Evolutionary conservation across 2,797 vertebrate genomes (phyloP).

Genomic region (Xiphorhynchus erythropygius): DNA sequence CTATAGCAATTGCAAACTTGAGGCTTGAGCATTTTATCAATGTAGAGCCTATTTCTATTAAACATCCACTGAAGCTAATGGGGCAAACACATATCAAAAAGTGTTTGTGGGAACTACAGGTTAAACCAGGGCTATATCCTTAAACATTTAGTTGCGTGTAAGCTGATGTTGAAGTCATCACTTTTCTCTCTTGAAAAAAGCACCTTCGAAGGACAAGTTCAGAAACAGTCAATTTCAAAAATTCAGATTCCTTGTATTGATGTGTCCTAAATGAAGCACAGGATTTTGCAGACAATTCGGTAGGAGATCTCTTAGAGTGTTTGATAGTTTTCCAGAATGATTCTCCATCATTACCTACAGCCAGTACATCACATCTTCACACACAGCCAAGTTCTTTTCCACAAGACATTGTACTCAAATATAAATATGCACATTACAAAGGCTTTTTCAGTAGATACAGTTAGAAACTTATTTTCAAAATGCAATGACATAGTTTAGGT

Average conservation of each 20-base stretch:
- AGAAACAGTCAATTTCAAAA: neutral
- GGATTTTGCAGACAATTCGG: neutral
- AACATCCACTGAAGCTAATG: neutral
- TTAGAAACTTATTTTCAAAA: neutral
- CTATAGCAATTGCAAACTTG: neutral
- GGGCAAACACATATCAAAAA: neutral
- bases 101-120: neutral
- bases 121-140: neutral
- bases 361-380: neutral
- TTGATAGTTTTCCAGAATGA: neutral
- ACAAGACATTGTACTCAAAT: neutral
- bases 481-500: neutral
- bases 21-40: neutral
- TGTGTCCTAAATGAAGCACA: neutral
- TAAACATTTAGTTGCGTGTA: neutral
- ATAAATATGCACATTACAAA: neutral
- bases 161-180: neutral
- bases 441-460: neutral
- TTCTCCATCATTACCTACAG: neutral
- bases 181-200: neutral
- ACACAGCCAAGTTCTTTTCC: neutral
- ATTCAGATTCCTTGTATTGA: neutral
- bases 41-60: neutral
- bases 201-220: neutral
- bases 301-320: neutral